These are phyloP conservation scores for Dunckerocampus dactyliophorus DNA, from an alignment of 2,113 vertebrate genomes.

Conservation along the genomic window DNA sequence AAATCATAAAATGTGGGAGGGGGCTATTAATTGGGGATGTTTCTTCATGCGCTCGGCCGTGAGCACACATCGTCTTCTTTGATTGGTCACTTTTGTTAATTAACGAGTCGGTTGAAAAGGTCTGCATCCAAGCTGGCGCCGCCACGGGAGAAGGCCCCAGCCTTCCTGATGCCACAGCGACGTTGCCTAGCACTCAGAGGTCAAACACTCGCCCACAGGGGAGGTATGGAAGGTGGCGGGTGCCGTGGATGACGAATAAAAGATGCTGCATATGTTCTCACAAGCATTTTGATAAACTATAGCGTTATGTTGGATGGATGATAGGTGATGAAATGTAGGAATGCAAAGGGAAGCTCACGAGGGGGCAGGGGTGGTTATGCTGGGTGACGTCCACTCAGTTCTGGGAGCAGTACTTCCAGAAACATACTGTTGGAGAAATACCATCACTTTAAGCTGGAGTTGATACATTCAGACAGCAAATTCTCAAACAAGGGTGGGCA, in stretches of 20 bases:
- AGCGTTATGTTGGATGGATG: not conserved
- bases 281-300: not conserved
- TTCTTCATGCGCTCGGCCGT: not conserved
- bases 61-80: slow-evolving; percentile 7
- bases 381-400: not conserved
- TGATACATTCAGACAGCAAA: too few species aligned
- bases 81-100: slow-evolving; percentile 12
- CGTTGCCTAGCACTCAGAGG: slow-evolving; percentile 10
- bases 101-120: slow-evolving; percentile 11
- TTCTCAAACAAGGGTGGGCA: too few species aligned
- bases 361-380: not conserved
- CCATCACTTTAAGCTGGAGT: too few species aligned
- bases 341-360: not conserved
- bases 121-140: slow-evolving; percentile 1
- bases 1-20: not conserved
- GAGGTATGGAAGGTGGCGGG: not conserved
- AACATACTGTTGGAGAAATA: slow-evolving; percentile 10
- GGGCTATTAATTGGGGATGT: not conserved
- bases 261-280: not conserved
- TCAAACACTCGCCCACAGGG: slow-evolving; percentile 1
- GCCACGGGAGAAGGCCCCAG: not conserved
- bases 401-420: slow-evolving; percentile 18
- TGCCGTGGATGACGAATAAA: not conserved
- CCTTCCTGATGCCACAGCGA: not conserved
- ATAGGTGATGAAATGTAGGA: not conserved